Base-by-base conservation (phyloP, 1,140 invertebrate species). In the Cydia fagiglandana region DNA sequence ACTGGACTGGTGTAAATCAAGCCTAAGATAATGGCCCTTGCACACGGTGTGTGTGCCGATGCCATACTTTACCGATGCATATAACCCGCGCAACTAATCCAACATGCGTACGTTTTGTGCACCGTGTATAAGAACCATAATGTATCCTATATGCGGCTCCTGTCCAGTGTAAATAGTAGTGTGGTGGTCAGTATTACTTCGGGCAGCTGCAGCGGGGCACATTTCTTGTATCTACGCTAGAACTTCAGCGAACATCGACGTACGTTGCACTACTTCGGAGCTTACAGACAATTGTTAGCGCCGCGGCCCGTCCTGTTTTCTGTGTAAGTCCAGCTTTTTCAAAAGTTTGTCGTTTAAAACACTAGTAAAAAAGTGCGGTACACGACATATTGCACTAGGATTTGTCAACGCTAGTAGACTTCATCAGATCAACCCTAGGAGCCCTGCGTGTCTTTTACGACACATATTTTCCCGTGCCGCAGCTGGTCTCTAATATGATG, bases 401-500 rank as follows among this genome's bases (percentile, higher is more conserved):
- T 56, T 56, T 61, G 56, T 24, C 17, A 61, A 61, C 9, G 56
- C 56, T 17, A n/a, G 50, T 53, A 53, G 50, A 17, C 15, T 7
- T 53, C 2, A n/a, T 3, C 17, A 15, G n/a, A 56, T 15, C 15
- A 56, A 7, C 7, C 10, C 56, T 61, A 10, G 56, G 56, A 24
- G 56, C 9, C 17, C 56, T 24, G 9, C 20, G 56, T 24, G 56
- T 20, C 20, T n/a, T 61, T 17, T 15, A 50, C 15, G 50, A 7
- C 50, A 61, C 56, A 7, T 24, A 24, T 24, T 61, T 61, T 56
- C 53, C 68, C 7, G 45, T 73, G 53, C 53, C n/a, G 30, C 15
- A 76, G 34, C 4, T 50, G 64, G 64, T 64, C 12, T 13, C 50
- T 75, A 70, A 75, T 70, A 77, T 80, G 82, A 75, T 79, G 47